A percentile compares a stretch with the other conserved stretches of the same genome.
phyloP scores from a whole-genome alignment of 37 sponge, comb jelly and placozoan species.

The Oscarella lobularis region DNA sequence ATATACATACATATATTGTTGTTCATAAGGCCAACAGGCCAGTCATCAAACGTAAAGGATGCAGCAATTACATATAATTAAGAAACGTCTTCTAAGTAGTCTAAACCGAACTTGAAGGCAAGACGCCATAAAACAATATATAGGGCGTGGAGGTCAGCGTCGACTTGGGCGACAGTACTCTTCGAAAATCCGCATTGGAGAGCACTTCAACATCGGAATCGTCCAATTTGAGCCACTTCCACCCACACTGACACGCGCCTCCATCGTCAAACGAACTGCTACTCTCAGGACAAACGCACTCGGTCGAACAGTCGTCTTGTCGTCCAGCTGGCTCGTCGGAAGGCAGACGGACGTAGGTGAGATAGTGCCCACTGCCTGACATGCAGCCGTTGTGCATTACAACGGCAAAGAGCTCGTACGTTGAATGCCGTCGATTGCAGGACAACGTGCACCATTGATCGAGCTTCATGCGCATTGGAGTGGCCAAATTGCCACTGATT shows the following conservation, averaged over 20 bases:
- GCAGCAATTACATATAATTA: no score
- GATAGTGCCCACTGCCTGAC: conserved; percentile 59
- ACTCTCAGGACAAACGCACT: conserved; percentile 12
- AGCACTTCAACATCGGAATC: conserved; percentile 23
- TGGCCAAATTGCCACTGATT: conserved; percentile 33
- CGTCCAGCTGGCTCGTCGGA: no score
- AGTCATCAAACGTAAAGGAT: no score
- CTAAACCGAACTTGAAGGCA: no score
- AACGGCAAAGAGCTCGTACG: conserved; percentile 52
- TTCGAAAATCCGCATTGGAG: conserved; percentile 6
- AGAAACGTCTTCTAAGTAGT: no score
- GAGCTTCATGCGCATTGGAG: conserved; percentile 31
- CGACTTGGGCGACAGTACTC: conserved; percentile 28
- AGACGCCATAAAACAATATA: conserved; percentile 39
- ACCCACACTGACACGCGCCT: not conserved
- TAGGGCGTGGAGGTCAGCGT: conserved; percentile 21
- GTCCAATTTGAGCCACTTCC: conserved; percentile 33
- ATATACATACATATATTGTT: no score
- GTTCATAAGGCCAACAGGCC: no score
- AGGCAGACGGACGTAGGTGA: conserved; percentile 9
- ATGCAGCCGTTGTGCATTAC: conserved; percentile 49
- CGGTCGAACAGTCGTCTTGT: conserved; percentile 8
- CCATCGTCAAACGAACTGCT: not conserved
- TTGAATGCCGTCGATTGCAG: conserved; percentile 12
- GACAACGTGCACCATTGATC: conserved; percentile 32